Evolutionary conservation across 2,888 invertebrate genomes (phyloP), one percentile per base, ranked within the genome.

Genomic region (Chymomyza caudatula): DNA sequence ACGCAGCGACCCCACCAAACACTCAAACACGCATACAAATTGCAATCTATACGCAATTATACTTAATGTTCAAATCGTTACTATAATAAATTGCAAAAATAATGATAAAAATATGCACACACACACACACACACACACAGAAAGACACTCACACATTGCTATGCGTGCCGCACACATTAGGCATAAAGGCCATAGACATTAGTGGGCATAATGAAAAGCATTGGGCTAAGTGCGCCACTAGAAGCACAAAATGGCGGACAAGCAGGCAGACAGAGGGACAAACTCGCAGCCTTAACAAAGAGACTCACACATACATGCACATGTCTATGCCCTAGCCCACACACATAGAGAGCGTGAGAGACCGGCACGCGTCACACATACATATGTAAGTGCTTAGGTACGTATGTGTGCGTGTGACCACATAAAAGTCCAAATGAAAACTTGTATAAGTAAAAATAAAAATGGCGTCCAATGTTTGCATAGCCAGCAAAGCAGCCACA

Each of bases 141-240:
- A 54, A 22, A 44, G 15, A 51, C 19, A 51, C 61, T 61, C 63
- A 65, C 49, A 65, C 51, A 51, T 13, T 20, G 0, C n/a, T 47
- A 47, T 19, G 19, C 65, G 20, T 51, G 22, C 51, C 20, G 20
- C 53, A 73, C 66, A 68, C 77, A 83, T 74, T 69, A 73, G 57
- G 67, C 80, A 76, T 78, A 78, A 76, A 76, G 66, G 65, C 76
- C 76, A 64, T 69, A 73, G 71, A 79, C 84, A 79, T 80, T 77
- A 73, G 81, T 68, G 67, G 15, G 69, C 71, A 77, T 69, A 77
- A 79, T 80, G 69, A 67, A 77, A 74, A 79, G 77, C 69, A 71
- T 67, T 59, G 63, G 65, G 57, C 65, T 64, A 56, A 66, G 76
- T 66, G 61, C 65, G 73, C 51, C 64, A 49, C 66, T 65, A 65